phyloP scores from a whole-genome alignment of 2,797 vertebrate species.

The Xiphorhynchus erythropygius region DNA sequence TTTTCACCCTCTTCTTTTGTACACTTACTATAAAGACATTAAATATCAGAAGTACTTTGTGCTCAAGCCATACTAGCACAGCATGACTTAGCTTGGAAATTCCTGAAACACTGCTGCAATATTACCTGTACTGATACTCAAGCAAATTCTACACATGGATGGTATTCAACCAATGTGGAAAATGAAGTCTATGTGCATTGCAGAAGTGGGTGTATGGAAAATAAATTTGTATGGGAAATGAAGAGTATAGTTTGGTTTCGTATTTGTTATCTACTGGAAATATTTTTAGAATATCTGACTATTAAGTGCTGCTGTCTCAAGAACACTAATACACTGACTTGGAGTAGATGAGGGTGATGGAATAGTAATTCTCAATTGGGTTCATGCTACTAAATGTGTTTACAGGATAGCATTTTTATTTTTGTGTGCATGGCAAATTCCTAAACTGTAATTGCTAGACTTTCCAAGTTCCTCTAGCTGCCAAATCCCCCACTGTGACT shows the following conservation, averaged over 20 bases:
- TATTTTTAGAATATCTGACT: neutral
- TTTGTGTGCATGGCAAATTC: constrained; percentile 45
- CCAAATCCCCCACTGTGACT: constrained; percentile 45
- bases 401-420: neutral
- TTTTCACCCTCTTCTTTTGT: neutral
- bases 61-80: neutral
- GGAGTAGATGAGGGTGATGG: neutral
- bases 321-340: neutral
- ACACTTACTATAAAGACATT: neutral
- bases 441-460: constrained; percentile 4
- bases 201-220: neutral
- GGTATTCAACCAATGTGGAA: neutral
- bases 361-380: neutral
- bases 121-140: neutral
- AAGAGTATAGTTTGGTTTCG: fast-evolving
- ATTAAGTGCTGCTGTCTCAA: neutral
- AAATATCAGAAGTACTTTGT: neutral
- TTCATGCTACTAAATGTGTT: neutral
- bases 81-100: neutral
- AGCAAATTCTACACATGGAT: fast-evolving
- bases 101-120: neutral
- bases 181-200: neutral
- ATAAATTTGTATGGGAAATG: neutral
- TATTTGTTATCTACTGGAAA: neutral
- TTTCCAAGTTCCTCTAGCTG: constrained; percentile 29